phyloP scores from a whole-genome alignment of 2,113 vertebrate genomes.

The Vidua chalybeata region DNA sequence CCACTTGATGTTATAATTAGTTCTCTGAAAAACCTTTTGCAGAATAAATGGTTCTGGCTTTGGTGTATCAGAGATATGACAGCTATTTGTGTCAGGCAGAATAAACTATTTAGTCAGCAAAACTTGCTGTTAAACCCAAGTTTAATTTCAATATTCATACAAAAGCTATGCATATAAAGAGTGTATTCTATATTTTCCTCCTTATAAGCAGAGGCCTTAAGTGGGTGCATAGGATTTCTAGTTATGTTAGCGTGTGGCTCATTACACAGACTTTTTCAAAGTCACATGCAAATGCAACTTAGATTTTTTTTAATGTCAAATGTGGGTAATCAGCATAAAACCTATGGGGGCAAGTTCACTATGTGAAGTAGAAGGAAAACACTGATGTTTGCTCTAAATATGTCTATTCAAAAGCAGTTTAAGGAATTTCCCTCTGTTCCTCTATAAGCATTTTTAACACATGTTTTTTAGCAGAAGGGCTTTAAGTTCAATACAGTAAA shows the following conservation, averaged over 20 bases:
- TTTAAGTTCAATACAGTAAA: not conserved
- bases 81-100: slow-evolving; percentile 3
- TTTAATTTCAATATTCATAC: not conserved
- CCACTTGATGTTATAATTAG: slow-evolving; percentile 81
- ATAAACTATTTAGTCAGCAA: slow-evolving; percentile 5
- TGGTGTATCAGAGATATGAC: slow-evolving; percentile 41
- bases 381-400: not conserved
- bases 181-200: not conserved
- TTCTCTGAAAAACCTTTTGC: slow-evolving; percentile 71
- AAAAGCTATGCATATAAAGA: not conserved
- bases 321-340: not conserved
- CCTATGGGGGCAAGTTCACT: not conserved
- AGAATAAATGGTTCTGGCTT: slow-evolving; percentile 65
- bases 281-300: not conserved
- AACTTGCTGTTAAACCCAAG: not conserved
- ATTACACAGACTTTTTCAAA: not conserved
- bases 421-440: not conserved
- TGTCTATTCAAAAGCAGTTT: not conserved
- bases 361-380: not conserved
- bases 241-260: not conserved
- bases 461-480: not conserved
- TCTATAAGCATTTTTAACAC: not conserved
- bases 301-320: accelerated
- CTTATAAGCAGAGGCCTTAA: not conserved
- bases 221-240: not conserved